Evolutionary conservation across 2,113 vertebrate species (phyloP).

Genomic region (Hymenochirus boettgeri): DNA sequence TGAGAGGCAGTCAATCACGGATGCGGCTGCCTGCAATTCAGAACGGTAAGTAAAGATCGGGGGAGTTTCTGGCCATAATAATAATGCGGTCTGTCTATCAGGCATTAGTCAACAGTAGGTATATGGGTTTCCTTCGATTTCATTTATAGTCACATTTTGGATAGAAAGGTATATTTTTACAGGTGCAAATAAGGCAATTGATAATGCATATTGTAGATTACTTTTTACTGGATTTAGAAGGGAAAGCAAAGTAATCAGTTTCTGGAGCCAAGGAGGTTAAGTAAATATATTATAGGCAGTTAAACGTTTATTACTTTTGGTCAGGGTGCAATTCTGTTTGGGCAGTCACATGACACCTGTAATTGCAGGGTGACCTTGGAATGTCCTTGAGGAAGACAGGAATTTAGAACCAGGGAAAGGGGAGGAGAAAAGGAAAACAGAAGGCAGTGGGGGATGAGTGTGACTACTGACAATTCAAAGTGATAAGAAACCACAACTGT

Average conservation of each 20-base stretch:
- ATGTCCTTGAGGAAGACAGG: constrained; percentile 15
- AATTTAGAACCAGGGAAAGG: constrained; percentile 8
- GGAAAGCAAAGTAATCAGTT: not conserved
- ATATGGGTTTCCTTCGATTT: too few species aligned
- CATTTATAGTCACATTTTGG: too few species aligned
- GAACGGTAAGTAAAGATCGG: too few species aligned
- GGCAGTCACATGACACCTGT: constrained; percentile 28
- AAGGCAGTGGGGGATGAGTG: not conserved
- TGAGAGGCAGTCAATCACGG: too few species aligned
- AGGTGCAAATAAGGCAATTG: too few species aligned
- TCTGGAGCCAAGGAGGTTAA: not conserved
- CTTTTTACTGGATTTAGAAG: too few species aligned
- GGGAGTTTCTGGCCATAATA: too few species aligned
- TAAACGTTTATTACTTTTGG: constrained; percentile 5
- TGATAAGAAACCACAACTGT: not conserved
- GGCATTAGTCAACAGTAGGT: too few species aligned
- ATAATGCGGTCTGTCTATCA: too few species aligned
- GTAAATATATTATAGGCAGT: not conserved
- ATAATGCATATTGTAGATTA: too few species aligned
- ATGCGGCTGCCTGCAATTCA: too few species aligned
- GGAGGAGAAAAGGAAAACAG: not conserved
- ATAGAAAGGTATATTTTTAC: too few species aligned
- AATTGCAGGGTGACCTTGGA: constrained; percentile 21
- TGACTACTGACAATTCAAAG: not conserved
- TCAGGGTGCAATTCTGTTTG: constrained; percentile 7